Base-by-base conservation (phyloP, 2,888 invertebrate genomes). In the Trichogramma evanescens region DNA sequence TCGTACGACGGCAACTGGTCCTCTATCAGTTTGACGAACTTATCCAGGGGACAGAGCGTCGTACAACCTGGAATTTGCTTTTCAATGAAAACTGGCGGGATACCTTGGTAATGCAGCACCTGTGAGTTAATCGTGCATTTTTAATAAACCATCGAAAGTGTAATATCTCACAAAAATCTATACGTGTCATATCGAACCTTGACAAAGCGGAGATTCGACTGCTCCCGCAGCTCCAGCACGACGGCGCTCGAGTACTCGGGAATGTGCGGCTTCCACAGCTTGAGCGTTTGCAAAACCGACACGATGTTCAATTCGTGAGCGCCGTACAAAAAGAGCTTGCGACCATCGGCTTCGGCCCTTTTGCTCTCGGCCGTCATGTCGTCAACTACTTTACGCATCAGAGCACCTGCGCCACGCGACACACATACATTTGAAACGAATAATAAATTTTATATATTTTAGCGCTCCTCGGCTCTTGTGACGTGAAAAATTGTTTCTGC, bases 271-370 rank as follows among this genome's bases (percentile, higher is more conserved):
- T 81, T 73, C 69, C 80, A 87, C 2, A 84, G 80, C 10, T 79
- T 78, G 0, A 84, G 75, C 4, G 84, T 82, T 1, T 80, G 77
- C 70, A 87, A 79, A 26, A 86, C 64, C 0, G 81, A 80, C 1
- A 84, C 83, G 1, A 88, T 81, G 49, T 85, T 86, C 54, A 85
- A 83, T 72, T 88, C 87, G 71, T 88, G 87, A 0, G 81, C 84
- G 0, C 84, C 82, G 67, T 82, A 83, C 58, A 85, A 68, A 49
- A 78, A 76, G 43, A 85, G 59, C 66, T 82, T 83, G 3, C 48
- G 13, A 0, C 78, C 76, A 50, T 73, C 77, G 5, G 76, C 73
- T 1, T 64, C 63, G 2, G 73, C 39, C 4, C 52, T 13, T 72
- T 49, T 62, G 59, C 1, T 73, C 56, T 72, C 78, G 1, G 69